Base-by-base conservation (phyloP, 1,140 invertebrate genomes). In the Ylistrum balloti region DNA sequence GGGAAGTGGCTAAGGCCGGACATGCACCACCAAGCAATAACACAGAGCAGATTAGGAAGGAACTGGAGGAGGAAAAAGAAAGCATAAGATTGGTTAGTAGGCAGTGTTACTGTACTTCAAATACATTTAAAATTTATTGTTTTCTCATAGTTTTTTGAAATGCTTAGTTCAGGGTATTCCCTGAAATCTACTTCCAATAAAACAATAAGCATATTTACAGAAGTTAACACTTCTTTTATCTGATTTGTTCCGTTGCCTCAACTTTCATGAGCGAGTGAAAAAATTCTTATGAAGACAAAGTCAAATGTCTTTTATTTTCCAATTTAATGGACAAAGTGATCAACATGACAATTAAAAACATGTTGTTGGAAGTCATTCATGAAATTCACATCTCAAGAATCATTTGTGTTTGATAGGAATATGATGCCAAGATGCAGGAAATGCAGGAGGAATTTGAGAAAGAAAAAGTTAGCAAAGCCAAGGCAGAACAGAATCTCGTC, bases 401-500 rank as follows among this genome's bases (percentile, higher is more conserved):
- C 13, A 86, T 88, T 28, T 87, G n/a, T 45, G 86, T 86, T 90
- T n/a, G n/a, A 13, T 88, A 96, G 96, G 96, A 96, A 93, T 97
- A 97, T 94, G 97, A 97, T 92, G 91, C 92, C 33, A 95, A 97
- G 91, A 96, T 98, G 94, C 85, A 95, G 85, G 96, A 97, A 90
- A 93, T 98, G 91, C 95, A 97, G 92, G 89, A 95, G 33, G 96
- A 97, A 90, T 97, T 97, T 95, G 96, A 97, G 94, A 95, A 96
- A 85, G 97, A 97, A 94, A 97, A 97, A 94, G 95, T 96, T 88
- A 97, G 95, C 91, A 97, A 97, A 92, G 96, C 96, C 20, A 96
- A 97, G 93, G 95, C 97, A 7, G 96, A 97, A 94, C 95, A 96
- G 74, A 97, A 97, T 94, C 96, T 97, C 93, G 94, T 96, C 56